phyloP scores from a whole-genome alignment of 2,888 invertebrate species.

The Caenorhabditis uteleia region DNA sequence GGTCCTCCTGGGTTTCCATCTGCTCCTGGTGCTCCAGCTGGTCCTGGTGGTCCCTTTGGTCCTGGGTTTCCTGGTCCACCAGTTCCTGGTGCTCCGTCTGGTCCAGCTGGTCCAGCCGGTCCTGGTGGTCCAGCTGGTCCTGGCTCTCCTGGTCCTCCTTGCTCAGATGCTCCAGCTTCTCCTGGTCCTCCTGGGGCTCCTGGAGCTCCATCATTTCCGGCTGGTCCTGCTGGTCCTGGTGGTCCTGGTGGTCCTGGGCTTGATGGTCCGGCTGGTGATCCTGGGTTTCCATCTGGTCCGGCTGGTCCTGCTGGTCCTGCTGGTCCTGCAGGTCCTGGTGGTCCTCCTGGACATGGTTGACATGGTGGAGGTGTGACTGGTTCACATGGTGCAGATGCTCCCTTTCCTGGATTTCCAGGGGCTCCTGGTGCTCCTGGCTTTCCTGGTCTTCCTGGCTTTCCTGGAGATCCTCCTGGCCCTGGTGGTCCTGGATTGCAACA shows the following conservation, averaged over 20 bases:
- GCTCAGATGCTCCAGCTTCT: constrained; percentile 35
- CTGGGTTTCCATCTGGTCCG: constrained; percentile 41
- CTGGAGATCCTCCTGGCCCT: constrained; percentile 46
- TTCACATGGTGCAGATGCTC: constrained; percentile 41
- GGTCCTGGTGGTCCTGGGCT: constrained; percentile 40
- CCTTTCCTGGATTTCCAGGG: constrained; percentile 52
- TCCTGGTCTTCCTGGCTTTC: constrained; percentile 45
- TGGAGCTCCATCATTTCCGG: constrained; percentile 42
- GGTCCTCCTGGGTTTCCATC: constrained; percentile 41
- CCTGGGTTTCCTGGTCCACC: constrained; percentile 44
- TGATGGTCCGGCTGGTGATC: constrained; percentile 38
- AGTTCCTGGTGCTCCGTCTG: constrained; percentile 43
- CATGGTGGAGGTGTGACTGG: constrained; percentile 49
- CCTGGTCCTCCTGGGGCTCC: constrained; percentile 48
- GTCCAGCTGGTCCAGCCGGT: constrained; percentile 47
- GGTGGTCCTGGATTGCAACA: constrained; percentile 50
- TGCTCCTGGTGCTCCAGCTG: constrained; percentile 47
- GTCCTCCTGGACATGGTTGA: constrained; percentile 43
- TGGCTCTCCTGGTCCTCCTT: constrained; percentile 42
- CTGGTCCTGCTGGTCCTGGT: constrained; percentile 43
- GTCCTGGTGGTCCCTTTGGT: constrained; percentile 27
- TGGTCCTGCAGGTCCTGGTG: constrained; percentile 46
- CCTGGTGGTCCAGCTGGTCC: constrained; percentile 48
- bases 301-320: constrained; percentile 46
- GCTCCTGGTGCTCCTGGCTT: constrained; percentile 50